Evolutionary conservation across 2,888 invertebrate species (phyloP).

Genomic region (Oscheius sp.): DNA sequence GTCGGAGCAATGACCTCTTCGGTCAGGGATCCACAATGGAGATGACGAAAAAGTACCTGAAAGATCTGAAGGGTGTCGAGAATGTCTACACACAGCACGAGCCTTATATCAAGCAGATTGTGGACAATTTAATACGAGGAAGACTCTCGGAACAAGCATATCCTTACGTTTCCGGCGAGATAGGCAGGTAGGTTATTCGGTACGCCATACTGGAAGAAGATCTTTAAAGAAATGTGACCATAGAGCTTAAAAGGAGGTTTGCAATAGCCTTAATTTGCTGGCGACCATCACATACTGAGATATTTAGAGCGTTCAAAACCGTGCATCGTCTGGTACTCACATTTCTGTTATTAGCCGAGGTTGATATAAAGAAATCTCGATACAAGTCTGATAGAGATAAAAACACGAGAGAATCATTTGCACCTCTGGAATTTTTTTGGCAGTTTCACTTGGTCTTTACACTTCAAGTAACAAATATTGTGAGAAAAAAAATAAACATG

Average conservation of each 20-base stretch:
- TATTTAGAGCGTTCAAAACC: not conserved
- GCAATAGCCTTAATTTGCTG: no score
- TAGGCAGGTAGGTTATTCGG: constrained; percentile 26
- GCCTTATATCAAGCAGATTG: constrained; percentile 83
- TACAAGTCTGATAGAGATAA: no score
- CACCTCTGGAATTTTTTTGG: no score
- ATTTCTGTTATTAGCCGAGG: no score
- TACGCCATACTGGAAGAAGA: not conserved
- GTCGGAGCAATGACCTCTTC: constrained; percentile 85
- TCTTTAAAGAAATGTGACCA: not conserved
- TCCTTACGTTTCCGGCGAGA: constrained; percentile 80
- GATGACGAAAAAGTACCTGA: constrained; percentile 85
- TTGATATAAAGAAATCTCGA: no score
- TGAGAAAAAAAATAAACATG: no score
- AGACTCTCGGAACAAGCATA: constrained; percentile 44
- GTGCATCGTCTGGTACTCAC: no score
- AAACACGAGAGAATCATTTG: no score
- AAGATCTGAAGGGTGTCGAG: constrained; percentile 88
- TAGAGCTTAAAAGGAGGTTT: no score
- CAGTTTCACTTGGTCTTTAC: no score
- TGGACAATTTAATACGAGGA: constrained; percentile 91
- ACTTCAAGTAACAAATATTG: no score
- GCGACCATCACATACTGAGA: no score
- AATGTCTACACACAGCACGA: constrained; percentile 99
- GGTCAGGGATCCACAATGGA: constrained; percentile 86